These are phyloP conservation scores for Deroptyus accipitrinus DNA, from an alignment of 2,113 vertebrate species.

Conservation along the genomic window DNA sequence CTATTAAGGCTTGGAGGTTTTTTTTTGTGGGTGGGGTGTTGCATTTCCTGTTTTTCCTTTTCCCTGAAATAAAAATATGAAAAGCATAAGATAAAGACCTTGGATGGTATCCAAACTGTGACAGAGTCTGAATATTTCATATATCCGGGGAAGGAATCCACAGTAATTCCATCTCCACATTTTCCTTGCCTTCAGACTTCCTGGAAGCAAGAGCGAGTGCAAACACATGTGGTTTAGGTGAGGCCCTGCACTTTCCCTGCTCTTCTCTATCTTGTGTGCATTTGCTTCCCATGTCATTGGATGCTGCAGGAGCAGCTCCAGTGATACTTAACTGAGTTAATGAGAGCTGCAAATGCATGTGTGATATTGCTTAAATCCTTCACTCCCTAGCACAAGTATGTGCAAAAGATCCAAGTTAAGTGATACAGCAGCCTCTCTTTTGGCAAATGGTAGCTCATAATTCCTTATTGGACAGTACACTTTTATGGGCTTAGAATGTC, in stretches of 20 bases:
- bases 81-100: background rate
- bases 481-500: background rate
- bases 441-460: background rate
- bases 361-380: background rate
- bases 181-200: conserved; percentile 6
- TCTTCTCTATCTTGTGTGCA: background rate
- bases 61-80: conserved; percentile 25
- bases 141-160: background rate
- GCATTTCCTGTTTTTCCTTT: background rate
- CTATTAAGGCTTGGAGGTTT: background rate
- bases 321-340: background rate
- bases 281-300: background rate
- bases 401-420: background rate
- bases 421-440: background rate
- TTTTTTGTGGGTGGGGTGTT: background rate
- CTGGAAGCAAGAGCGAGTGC: background rate
- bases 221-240: background rate
- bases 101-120: conserved; percentile 19
- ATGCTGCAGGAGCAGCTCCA: background rate
- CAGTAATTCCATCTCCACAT: background rate
- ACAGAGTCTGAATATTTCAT: conserved; percentile 37
- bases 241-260: background rate
- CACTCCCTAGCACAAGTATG: background rate
- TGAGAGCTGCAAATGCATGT: background rate
- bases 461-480: background rate